These are phyloP conservation scores for Serinus canaria DNA, from an alignment of 2,113 vertebrate species.

Conservation along the genomic window DNA sequence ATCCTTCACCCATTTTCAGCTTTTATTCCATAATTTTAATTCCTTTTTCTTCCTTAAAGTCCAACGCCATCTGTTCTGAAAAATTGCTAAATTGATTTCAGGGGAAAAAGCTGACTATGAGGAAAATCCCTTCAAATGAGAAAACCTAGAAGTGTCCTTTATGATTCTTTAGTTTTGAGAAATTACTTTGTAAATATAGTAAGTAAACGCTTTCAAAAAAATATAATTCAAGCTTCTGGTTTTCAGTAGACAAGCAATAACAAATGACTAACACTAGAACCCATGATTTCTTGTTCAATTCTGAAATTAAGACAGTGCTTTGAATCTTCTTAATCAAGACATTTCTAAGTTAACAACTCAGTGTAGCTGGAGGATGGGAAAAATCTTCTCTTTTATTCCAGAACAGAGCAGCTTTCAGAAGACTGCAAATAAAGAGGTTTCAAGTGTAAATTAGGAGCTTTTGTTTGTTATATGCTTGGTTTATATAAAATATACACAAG, in stretches of 20 bases:
- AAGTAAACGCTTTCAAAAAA: background rate
- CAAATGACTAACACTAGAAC: background rate
- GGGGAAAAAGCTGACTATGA: background rate
- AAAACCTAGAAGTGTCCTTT: background rate
- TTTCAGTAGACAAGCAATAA: background rate
- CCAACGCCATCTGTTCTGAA: background rate
- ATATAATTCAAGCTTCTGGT: background rate
- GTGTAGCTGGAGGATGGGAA: background rate
- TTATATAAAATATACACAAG: slow-evolving; percentile 59
- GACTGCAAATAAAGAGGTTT: slow-evolving; percentile 45
- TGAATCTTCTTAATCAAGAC: background rate
- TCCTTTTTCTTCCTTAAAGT: background rate
- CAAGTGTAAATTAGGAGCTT: slow-evolving; percentile 60
- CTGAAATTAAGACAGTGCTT: background rate
- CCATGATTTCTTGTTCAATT: background rate
- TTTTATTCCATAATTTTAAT: background rate
- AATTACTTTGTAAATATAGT: background rate
- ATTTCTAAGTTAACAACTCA: background rate
- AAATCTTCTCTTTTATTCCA: slow-evolving; percentile 23
- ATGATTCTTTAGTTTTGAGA: background rate
- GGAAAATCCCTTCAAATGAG: background rate
- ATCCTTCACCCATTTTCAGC: background rate
- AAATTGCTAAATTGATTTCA: background rate
- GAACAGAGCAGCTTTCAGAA: slow-evolving; percentile 32
- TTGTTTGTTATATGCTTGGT: slow-evolving; percentile 37